Base-by-base conservation (phyloP, 2,113 vertebrate species). In the Tachysurus fulvidraco region DNA sequence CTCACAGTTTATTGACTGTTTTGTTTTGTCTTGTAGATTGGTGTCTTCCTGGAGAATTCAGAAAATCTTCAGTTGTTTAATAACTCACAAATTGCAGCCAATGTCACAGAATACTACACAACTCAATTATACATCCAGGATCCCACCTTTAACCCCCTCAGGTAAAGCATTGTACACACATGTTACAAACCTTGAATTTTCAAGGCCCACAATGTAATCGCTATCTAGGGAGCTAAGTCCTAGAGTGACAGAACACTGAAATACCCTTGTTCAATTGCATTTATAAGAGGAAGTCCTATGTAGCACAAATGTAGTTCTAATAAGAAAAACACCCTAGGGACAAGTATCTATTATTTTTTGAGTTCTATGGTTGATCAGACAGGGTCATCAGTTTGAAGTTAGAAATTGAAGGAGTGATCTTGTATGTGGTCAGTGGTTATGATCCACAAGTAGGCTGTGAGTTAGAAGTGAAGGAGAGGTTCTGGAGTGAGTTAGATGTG, bases 11-110 rank as follows among this genome's bases (percentile, higher is more conserved):
- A 78, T 50, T 81, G 9, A n/a, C 11, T 23, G 55, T 76, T 59
- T 84, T 71, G 21, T 71, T 83, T 86, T 91, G 6, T 83, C 36
- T 44, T 85, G 16, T 83, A 94, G 94, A 67, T 82, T 21, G 0
- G 81, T 0, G 44, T 89, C 7, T 93, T 95, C 84, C 82, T 91
- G 69, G 90, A 82, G 77, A 59, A 95, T 81, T 83, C 78, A 36
- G 88, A 88, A 21, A 93, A 93, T 88, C 89, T 94, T 88, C 62
- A 93, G 80, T 92, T 94, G 84, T 93, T 94, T 82, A 92, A 84
- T 88, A 71, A 46, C 67, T 19, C 84, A 46, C 67, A 12, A 0
- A 80, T 94, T 62, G 9, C 92, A 77, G 2, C n/a, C 54, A 85
- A 83, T 64, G 87, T 93, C 8, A 90, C 41, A 4, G 7, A 23